Conservation (phyloP, 2,888 invertebrate species). For the Frankliniella fusca region DNA sequence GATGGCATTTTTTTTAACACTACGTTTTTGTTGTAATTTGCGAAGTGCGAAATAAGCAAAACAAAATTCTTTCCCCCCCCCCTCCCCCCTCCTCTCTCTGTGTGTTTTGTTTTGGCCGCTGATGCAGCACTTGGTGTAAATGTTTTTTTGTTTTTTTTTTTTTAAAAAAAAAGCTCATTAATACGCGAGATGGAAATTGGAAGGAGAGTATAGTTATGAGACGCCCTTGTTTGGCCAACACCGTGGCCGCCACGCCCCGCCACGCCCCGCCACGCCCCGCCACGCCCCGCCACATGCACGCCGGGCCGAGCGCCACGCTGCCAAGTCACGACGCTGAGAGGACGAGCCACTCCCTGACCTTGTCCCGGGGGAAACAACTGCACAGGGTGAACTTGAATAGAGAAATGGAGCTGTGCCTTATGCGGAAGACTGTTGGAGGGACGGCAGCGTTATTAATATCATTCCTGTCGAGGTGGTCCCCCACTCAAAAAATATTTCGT, state of each 20-base stretch:
- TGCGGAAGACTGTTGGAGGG: too few species aligned
- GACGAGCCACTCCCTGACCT: background rate
- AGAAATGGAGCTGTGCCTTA: too few species aligned
- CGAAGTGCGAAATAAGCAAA: background rate
- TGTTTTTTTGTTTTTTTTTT: background rate
- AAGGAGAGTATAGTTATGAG: background rate
- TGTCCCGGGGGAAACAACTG: too few species aligned
- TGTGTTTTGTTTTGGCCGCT: too few species aligned
- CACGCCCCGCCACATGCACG: background rate
- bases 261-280: background rate
- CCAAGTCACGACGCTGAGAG: background rate
- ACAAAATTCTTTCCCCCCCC: too few species aligned
- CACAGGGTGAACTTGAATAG: too few species aligned
- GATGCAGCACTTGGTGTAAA: background rate
- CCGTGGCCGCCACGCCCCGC: background rate
- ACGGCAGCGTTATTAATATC: too few species aligned
- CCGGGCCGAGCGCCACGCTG: background rate
- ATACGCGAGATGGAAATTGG: background rate
- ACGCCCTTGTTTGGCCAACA: background rate
- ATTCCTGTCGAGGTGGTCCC: too few species aligned
- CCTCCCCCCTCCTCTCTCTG: too few species aligned
- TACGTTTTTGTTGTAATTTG: background rate
- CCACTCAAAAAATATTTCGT: too few species aligned
- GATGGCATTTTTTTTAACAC: background rate
- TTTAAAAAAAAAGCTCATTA: background rate